phyloP scores from a whole-genome alignment of 2,113 vertebrate genomes.

The Chaenocephalus aceratus region DNA sequence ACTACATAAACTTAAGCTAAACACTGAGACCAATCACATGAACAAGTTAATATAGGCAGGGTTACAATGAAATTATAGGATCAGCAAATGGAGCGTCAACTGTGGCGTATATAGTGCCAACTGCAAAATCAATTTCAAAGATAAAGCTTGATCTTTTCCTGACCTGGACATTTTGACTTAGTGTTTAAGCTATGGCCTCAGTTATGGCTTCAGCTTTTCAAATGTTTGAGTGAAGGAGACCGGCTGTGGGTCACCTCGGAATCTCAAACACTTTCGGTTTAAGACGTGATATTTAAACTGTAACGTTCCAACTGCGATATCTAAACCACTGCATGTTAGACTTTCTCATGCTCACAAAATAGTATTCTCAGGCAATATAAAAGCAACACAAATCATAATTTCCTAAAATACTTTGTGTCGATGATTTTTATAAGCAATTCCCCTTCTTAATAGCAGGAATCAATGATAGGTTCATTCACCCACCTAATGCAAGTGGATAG shows the following conservation, averaged over 20 bases:
- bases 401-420: background rate
- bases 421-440: background rate
- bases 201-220: slow-evolving; percentile 16
- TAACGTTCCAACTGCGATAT: background rate
- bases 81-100: background rate
- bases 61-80: background rate
- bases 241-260: slow-evolving; percentile 15
- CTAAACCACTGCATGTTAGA: background rate
- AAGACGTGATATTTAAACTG: slow-evolving; percentile 8
- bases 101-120: background rate
- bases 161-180: slow-evolving; percentile 16
- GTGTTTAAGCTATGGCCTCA: background rate
- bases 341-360: background rate
- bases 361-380: background rate
- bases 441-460: background rate
- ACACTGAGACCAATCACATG: background rate
- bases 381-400: slow-evolving; percentile 1
- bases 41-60: background rate
- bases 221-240: slow-evolving; percentile 32
- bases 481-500: background rate
- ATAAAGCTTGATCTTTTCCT: slow-evolving; percentile 5
- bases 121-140: slow-evolving; percentile 37
- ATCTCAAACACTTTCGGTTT: slow-evolving; percentile 28
- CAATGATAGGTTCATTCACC: background rate
- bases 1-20: background rate